phyloP scores from a whole-genome alignment of 2,888 invertebrate genomes.

The Macroteleia sp. region DNA sequence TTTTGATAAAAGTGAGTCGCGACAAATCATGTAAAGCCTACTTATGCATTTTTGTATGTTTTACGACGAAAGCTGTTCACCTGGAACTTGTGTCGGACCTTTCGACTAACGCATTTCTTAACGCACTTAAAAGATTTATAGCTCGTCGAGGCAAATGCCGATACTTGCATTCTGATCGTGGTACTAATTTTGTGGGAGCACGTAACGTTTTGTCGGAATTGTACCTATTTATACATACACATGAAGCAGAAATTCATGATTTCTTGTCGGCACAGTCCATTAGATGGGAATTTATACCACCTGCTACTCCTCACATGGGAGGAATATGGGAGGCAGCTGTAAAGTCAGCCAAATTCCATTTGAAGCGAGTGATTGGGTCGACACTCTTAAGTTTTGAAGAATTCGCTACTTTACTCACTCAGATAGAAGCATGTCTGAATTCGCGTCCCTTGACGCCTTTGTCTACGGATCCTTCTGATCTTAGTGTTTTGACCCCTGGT shows the following conservation, averaged over 20 bases:
- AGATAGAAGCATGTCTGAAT: constrained; percentile 6
- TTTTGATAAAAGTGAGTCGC: background rate
- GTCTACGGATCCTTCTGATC: constrained; percentile 1
- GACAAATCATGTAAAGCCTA: constrained; percentile 3
- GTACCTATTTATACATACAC: background rate
- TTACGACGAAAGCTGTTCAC: constrained; percentile 4
- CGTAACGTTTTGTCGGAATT: constrained; percentile 10
- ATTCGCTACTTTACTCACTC: background rate
- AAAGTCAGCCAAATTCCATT: background rate
- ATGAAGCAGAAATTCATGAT: constrained; percentile 10
- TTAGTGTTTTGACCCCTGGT: background rate
- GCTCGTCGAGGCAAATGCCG: constrained; percentile 5
- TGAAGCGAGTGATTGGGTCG: background rate
- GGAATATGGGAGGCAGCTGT: constrained; percentile 12
- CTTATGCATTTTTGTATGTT: constrained; percentile 6
- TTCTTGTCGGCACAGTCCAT: background rate
- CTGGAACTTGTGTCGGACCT: constrained; percentile 11
- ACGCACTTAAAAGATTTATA: constrained; percentile 8
- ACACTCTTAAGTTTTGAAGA: constrained; percentile 2
- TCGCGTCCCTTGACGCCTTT: constrained; percentile 2
- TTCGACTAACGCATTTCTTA: background rate
- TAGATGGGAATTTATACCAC: constrained; percentile 5
- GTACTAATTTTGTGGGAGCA: constrained; percentile 14
- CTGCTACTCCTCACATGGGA: constrained; percentile 7
- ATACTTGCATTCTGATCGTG: constrained; percentile 5